These are phyloP conservation scores for Eunapius fragilis DNA, from an alignment of 37 sponge, comb jelly and placozoan genomes.

Conservation along the genomic window DNA sequence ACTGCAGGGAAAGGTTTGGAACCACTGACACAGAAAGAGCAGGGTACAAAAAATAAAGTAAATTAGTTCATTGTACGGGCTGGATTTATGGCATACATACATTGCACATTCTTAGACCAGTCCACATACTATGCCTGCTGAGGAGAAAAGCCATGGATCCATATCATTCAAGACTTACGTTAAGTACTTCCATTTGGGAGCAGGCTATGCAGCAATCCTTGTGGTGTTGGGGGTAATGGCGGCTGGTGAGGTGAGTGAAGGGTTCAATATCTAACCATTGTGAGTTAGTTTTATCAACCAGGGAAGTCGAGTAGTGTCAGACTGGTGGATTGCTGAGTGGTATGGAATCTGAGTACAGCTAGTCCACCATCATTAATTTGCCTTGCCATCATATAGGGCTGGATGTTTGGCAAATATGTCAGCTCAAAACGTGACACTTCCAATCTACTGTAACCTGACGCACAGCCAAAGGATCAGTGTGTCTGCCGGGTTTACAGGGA, in stretches of 20 bases:
- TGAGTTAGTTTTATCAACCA: not conserved
- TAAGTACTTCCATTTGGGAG: not conserved
- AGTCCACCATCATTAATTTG: not conserved
- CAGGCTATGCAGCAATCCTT: not conserved
- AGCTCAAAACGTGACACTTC: not conserved
- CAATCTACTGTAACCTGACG: not conserved
- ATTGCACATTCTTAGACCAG: no score
- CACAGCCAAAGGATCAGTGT: conserved; percentile 31
- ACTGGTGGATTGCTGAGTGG: conserved; percentile 83
- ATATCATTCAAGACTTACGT: not conserved
- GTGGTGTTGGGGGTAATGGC: not conserved
- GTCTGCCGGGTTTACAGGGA: conserved; percentile 32
- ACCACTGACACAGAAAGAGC: no score
- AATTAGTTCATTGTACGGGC: not conserved
- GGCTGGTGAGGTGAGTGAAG: not conserved
- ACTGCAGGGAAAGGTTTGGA: no score
- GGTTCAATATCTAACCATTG: not conserved
- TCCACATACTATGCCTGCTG: not conserved
- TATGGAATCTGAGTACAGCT: conserved; percentile 21
- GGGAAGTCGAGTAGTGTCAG: conserved; percentile 47
- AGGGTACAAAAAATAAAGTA: no score
- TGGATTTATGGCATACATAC: no score
- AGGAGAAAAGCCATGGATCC: not conserved
- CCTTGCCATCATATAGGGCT: conserved; percentile 31
- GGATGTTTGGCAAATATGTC: conserved; percentile 4